Evolutionary conservation across 2,888 invertebrate genomes (phyloP), one percentile per base, ranked within the genome.

Genomic region (Hermodice carunculata): DNA sequence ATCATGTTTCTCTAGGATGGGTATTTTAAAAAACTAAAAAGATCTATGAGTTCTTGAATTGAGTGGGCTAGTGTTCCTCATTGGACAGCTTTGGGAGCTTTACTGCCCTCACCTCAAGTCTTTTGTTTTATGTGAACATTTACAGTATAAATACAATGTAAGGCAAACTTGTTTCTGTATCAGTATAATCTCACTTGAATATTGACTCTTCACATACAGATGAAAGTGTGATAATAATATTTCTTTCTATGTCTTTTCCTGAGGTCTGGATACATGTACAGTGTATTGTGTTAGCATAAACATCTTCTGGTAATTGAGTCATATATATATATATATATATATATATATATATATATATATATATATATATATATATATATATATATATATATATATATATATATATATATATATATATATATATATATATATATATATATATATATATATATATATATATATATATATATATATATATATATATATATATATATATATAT

Each of bases 381-480:
- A 42, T 22, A 42, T 22, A 42, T 22, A 42, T 22, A 42, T 22
- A 42, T 22, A 42, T 22, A 42, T 22, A 42, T 22, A 42, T 22
- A 42, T 22, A 42, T 22, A 42, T n/a, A 17, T n/a, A 1, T 17
- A n/a, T 49, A 8, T 49, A 24, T 49, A 11, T 49, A 4, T 11
- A 5, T 26, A 4, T 49, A 49, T 26, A 26, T 49, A 3, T 4
- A 26, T 28, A 8, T 49, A 49, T 49, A 49, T 49, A 49, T 49
- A 49, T 49, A 49, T 49, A 49, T 49, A 49, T 49, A 49, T 26
- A 4, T 49, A 49, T 26, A 5, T 22, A 26, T 26, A 11, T 49
- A 49, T 49, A 5, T 49, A 49, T 5, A 24, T 49, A 26, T 26
- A 24, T 49, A 49, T 49, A 11, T 49, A 49, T 49, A 49, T 49